Evolutionary conservation across 1,140 invertebrate genomes (phyloP), one percentile per base, ranked within the genome.

Genomic region (Atta cephalotes): DNA sequence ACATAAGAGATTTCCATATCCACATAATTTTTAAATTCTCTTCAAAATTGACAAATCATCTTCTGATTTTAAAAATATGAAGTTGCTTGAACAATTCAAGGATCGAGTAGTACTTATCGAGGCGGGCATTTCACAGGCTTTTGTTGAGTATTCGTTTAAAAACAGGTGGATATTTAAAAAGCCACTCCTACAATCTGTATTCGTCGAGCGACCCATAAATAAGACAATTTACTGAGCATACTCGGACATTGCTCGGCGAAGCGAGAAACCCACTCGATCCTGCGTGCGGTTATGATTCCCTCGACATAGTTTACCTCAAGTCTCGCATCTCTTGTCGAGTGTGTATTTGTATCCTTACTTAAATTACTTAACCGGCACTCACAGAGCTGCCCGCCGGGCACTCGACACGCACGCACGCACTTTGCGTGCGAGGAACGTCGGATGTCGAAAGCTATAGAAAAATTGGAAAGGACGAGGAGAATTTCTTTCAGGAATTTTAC

Each of bases 321-420:
- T 35, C 80, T 51, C 82, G 74, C 62, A 18, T 60, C 18, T 35
- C 53, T 51, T 21, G 58, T 62, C 68, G 68, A 74, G 80, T 49
- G 80, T 49, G 68, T 80, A 81, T 84, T 84, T 84, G 80, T 84
- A 76, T 84, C 80, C 58, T 74, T 74, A 58, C 80, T 84, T 84
- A 74, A 84, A 84, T 84, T 84, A 84, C 56, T 84, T 84, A 84
- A 71, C 80, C 70, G 70, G 56, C 80, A 76, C 63, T 80, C 80
- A 31, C n/a, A 14, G 53, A 60, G 21, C 25, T 39, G 56, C 39
- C 68, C 35, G 68, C 21, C 56, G 28, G 56, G 14, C 45, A 76
- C 18, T 76, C 80, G 39, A 76, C 56, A 74, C 56, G 39, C 56
- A 82, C 66, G 79, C 79, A 62, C 56, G 35, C 39, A 66, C 66